phyloP scores from a whole-genome alignment of 92 coral and sea anemone genomes.

The Meandrina meandrites region DNA sequence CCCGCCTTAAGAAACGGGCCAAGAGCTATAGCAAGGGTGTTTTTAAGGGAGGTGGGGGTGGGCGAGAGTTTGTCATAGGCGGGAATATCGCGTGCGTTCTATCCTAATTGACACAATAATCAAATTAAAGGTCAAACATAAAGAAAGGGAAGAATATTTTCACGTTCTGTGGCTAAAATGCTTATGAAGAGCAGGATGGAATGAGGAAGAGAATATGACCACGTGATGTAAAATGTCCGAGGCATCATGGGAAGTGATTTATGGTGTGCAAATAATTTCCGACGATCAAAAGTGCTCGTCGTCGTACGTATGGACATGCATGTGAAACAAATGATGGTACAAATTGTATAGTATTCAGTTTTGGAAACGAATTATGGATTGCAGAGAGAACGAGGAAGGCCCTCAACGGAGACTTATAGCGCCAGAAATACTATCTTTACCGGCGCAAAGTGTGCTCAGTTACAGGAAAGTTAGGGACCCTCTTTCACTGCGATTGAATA shows the following conservation, averaged over 20 bases:
- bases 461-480: constrained; percentile 13
- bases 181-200: background rate
- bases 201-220: constrained; percentile 5
- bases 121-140: background rate
- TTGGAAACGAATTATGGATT: background rate
- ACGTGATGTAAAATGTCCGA: background rate
- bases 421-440: constrained; percentile 19
- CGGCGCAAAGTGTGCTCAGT: constrained; percentile 10
- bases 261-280: background rate
- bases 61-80: no score
- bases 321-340: background rate
- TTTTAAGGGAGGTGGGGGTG: no score
- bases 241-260: constrained; percentile 3
- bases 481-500: constrained; percentile 19
- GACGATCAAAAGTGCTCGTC: background rate
- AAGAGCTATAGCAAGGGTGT: no score
- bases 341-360: background rate
- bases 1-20: no score
- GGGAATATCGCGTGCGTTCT: no score
- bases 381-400: constrained; percentile 13
- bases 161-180: background rate
- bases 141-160: background rate
- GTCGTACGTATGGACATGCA: no score
- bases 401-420: constrained; percentile 9
- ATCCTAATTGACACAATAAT: no score